Percentiles rank a stretch among this genome's conserved stretches.
These are phyloP conservation scores for Idaea dimidiata DNA, from an alignment of 2,888 invertebrate genomes.

Conservation along the genomic window DNA sequence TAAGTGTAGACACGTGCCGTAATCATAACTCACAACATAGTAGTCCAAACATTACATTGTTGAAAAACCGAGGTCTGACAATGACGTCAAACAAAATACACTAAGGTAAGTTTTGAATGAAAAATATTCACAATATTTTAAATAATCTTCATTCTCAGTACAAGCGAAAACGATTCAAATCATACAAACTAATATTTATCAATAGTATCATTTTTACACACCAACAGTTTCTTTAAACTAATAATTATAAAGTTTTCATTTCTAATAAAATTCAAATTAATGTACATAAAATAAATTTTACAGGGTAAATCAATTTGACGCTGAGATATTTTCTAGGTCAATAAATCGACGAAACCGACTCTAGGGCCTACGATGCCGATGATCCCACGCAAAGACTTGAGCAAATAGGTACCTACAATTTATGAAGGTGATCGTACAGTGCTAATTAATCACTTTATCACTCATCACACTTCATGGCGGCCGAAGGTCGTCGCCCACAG, in stretches of 20 bases:
- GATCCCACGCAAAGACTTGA: background rate
- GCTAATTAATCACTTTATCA: background rate
- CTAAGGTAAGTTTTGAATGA: background rate
- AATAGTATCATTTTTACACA: background rate
- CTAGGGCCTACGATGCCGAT: background rate
- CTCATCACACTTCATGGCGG: slow-evolving; percentile 7
- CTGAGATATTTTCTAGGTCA: background rate
- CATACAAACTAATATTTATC: background rate
- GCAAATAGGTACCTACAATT: background rate
- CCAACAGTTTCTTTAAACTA: background rate
- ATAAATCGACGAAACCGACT: background rate
- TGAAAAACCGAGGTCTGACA: slow-evolving; percentile 17
- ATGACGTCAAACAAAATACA: background rate
- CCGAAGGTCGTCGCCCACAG: slow-evolving; percentile 13
- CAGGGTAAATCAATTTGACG: background rate
- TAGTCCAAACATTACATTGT: slow-evolving; percentile 10
- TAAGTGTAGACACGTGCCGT: slow-evolving; percentile 19
- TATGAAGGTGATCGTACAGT: background rate
- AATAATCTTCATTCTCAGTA: background rate
- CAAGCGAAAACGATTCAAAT: too few relatives aligned
- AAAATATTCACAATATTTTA: background rate
- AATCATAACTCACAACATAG: slow-evolving; percentile 18
- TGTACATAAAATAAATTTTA: background rate
- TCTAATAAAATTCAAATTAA: background rate
- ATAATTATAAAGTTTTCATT: background rate